These are phyloP conservation scores for Erebia ligea DNA, from an alignment of 2,888 invertebrate genomes.

Conservation along the genomic window DNA sequence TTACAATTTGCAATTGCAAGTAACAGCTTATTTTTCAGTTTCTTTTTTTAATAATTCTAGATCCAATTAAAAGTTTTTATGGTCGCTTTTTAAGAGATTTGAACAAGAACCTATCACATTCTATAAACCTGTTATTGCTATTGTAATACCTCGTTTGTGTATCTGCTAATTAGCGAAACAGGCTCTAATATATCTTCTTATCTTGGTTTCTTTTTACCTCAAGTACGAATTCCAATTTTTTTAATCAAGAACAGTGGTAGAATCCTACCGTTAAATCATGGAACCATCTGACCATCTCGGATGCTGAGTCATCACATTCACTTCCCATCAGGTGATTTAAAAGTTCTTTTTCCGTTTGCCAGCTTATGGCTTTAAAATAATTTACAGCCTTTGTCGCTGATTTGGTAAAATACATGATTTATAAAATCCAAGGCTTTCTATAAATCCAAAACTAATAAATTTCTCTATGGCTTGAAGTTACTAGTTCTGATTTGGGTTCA, in stretches of 20 bases:
- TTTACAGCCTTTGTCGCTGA: not conserved
- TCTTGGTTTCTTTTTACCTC: not conserved
- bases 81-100: too few species aligned
- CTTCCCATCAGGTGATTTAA: constrained; percentile 10
- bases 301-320: constrained; percentile 1
- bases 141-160: not conserved
- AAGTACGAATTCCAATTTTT: not conserved
- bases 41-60: too few species aligned
- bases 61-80: too few species aligned
- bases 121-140: not conserved
- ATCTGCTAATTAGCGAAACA: not conserved
- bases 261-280: not conserved
- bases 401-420: not conserved
- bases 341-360: not conserved
- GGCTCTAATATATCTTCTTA: not conserved
- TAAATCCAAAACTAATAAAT: not conserved
- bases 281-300: not conserved
- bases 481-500: not conserved
- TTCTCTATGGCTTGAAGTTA: not conserved
- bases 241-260: not conserved
- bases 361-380: constrained; percentile 14
- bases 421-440: constrained; percentile 1
- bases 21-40: too few species aligned
- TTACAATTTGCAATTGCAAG: not conserved
- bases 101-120: not conserved